phyloP scores from a whole-genome alignment of 2,797 vertebrate species.

The Ammospiza maritima region DNA sequence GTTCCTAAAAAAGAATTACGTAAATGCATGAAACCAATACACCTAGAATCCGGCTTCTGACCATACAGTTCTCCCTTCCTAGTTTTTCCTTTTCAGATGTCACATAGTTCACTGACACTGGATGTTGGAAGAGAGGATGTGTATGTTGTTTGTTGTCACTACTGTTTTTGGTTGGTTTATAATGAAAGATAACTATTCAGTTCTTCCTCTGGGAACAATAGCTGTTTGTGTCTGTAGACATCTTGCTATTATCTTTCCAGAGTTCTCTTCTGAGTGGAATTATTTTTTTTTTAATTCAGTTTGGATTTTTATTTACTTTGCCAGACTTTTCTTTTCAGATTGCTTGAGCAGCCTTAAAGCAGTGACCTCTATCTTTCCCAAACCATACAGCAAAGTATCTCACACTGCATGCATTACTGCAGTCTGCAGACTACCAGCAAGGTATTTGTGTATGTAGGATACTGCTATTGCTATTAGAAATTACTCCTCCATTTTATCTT shows the following conservation, averaged over 20 bases:
- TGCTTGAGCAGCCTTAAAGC: not conserved
- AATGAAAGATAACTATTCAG: not conserved
- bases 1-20: not conserved
- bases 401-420: accelerated
- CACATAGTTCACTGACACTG: not conserved
- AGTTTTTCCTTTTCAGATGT: not conserved
- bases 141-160: not conserved
- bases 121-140: not conserved
- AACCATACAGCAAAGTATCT: not conserved
- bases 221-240: not conserved
- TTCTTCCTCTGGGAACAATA: not conserved
- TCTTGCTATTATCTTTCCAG: not conserved
- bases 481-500: not conserved
- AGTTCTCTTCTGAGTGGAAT: not conserved
- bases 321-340: not conserved
- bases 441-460: not conserved
- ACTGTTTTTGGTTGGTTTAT: not conserved
- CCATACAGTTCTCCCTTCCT: not conserved
- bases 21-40: not conserved
- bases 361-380: not conserved
- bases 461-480: not conserved
- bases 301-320: not conserved
- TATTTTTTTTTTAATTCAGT: not conserved
- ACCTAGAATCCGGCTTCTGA: conserved; percentile 9
- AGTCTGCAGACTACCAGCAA: not conserved